Base-by-base conservation (phyloP, 64 coral and sea anemone species). In the Orbicella faveolata region DNA sequence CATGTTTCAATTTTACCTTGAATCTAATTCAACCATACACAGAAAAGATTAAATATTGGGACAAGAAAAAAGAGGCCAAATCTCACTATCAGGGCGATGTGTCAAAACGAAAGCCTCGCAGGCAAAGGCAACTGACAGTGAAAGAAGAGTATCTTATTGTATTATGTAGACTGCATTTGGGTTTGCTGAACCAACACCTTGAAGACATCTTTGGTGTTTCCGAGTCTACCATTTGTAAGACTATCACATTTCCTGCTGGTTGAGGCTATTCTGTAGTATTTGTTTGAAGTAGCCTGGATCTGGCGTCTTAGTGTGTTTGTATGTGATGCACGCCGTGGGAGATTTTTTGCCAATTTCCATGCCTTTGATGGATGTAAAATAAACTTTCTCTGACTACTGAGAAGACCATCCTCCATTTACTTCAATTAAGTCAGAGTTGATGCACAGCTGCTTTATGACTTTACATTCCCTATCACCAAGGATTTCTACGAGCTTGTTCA, bases 241-340 rank as follows among this genome's bases (percentile, higher is more conserved):
- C 80, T 63, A 9, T 80, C 17, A 89, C 64, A 34, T 75, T 23
- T 84, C 69, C 26, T 78, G 72, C 34, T 62, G 9, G 37, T 55
- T 75, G 9, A 89, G 59, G 35, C 79, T 89, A 30, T 94, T 75
- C 59, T 89, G 10, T 21, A 89, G 75, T 30, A 89, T 85, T 84
- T 94, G 68, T 36, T 57, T 89, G 44, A 89, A 89, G 69, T 75
- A 89, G 23, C 67, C 72, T 33, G 79, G 92, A 8, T 94, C 73
- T 21, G 87, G 92, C 12, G n/a, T 68, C 30, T 61, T 89, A 11
- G 80, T 67, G 23, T 77, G 78, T 18, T 89, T 19, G 61, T 67
- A 89, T 23, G 37, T 39, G 9, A 52, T n/a, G 79, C 66, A 93
- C 0, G 84, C 84, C 54, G 84, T 87, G 23, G 84, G 91, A 19